Conservation (phyloP, 2,888 invertebrate genomes). For the Chrysolina oricalcia region DNA sequence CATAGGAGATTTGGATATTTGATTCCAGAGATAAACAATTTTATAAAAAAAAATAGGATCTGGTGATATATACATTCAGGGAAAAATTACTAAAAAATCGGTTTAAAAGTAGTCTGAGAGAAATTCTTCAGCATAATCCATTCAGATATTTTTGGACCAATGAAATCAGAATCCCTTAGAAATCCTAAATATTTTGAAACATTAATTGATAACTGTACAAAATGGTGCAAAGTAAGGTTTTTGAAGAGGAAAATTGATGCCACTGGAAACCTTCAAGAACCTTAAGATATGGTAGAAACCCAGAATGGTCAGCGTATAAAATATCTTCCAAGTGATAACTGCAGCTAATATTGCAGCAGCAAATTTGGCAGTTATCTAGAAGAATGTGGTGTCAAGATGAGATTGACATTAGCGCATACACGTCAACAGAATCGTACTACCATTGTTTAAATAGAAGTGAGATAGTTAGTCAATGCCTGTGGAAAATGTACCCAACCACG, state of each 20-base stretch:
- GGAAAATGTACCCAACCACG: too few species aligned
- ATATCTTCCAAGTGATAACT: constrained; percentile 50
- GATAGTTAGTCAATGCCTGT: too few species aligned
- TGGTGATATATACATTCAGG: neutral
- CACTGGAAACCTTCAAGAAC: constrained; percentile 44
- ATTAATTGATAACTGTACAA: too few species aligned
- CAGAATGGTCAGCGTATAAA: constrained; percentile 26
- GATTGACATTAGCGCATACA: constrained; percentile 48
- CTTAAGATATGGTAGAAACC: constrained; percentile 53
- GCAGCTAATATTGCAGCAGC: constrained; percentile 45
- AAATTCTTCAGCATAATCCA: neutral
- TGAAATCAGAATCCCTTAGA: constrained; percentile 3
- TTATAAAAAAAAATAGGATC: neutral
- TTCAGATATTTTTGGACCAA: neutral
- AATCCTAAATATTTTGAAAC: too few species aligned
- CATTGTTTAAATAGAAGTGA: too few species aligned
- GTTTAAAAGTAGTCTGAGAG: neutral
- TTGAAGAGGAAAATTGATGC: constrained; percentile 55
- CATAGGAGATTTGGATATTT: too few species aligned
- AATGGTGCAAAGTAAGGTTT: constrained; percentile 48
- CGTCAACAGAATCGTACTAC: constrained; percentile 57
- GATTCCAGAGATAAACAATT: too few species aligned
- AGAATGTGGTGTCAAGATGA: constrained; percentile 46
- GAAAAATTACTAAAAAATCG: neutral
- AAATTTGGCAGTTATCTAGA: constrained; percentile 50